These are phyloP conservation scores for Dynastes maya DNA, from an alignment of 2,888 invertebrate species.

Conservation along the genomic window DNA sequence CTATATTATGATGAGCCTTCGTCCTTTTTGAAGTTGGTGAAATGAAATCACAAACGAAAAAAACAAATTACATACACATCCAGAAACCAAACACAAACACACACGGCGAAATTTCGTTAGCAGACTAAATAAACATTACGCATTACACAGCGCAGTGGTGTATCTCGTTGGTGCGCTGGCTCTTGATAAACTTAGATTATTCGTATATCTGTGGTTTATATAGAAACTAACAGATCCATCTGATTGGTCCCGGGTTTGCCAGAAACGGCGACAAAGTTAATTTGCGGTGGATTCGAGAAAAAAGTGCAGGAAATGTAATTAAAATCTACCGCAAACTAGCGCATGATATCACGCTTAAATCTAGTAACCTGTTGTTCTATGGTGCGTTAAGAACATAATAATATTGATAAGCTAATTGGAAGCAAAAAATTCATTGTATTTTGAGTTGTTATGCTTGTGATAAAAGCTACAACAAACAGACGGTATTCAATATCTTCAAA, in stretches of 20 bases:
- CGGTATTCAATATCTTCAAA: too few species aligned
- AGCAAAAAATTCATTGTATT: not conserved
- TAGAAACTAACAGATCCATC: constrained; percentile 10
- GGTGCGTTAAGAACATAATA: not conserved
- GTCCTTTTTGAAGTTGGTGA: not conserved
- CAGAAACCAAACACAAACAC: not conserved
- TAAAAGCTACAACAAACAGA: too few species aligned
- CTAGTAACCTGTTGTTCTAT: constrained; percentile 9
- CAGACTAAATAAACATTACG: constrained; percentile 17
- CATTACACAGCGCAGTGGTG: not conserved
- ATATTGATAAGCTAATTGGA: not conserved
- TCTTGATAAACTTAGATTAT: not conserved
- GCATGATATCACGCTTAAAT: constrained; percentile 24
- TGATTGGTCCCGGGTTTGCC: constrained; percentile 22
- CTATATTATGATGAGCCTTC: not conserved
- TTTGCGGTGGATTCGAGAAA: constrained; percentile 13
- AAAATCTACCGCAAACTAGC: constrained; percentile 20
- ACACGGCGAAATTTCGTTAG: constrained; percentile 3
- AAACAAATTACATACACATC: not conserved
- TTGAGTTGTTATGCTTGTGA: too few species aligned
- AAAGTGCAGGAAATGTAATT: constrained; percentile 19
- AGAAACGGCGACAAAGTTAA: not conserved
- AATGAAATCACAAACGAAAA: not conserved
- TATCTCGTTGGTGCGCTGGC: not conserved
- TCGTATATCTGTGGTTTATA: constrained; percentile 24